These are phyloP conservation scores for Danio tinwini DNA, from an alignment of 2,797 vertebrate genomes.

Conservation along the genomic window DNA sequence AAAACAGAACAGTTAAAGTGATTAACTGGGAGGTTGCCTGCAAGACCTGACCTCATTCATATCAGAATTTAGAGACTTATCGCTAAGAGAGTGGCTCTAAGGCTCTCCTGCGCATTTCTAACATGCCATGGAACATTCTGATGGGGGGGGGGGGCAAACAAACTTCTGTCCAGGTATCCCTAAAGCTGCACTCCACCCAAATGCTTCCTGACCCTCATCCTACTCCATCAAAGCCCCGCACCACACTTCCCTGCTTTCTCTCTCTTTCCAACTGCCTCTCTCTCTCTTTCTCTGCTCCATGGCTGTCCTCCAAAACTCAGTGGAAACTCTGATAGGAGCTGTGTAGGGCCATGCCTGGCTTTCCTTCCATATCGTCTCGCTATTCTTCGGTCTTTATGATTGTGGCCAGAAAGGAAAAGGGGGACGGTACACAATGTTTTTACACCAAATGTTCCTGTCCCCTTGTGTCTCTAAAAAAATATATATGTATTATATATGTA, in stretches of 20 bases:
- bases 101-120: conserved; percentile 39
- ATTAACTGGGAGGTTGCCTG: conserved; percentile 19
- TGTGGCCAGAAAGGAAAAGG: conserved; percentile 31
- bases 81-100: conserved; percentile 33
- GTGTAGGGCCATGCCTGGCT: conserved; percentile 43
- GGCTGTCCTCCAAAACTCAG: conserved; percentile 34
- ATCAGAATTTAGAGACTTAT: conserved; percentile 38
- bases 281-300: conserved; percentile 22
- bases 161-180: conserved; percentile 38
- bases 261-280: conserved; percentile 13
- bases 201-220: conserved; percentile 23
- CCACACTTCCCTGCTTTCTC: conserved; percentile 19
- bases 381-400: conserved; percentile 45
- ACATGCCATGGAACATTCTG: conserved; percentile 39
- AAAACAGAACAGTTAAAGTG: conserved; percentile 9
- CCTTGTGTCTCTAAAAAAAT: conserved; percentile 19
- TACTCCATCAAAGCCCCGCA: conserved; percentile 18
- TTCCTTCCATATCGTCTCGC: conserved; percentile 49
- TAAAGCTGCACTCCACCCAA: conserved; percentile 32
- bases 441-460: conserved; percentile 3
- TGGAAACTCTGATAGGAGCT: conserved; percentile 60
- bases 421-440: conserved; percentile 32
- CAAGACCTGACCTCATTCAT: conserved; percentile 11
- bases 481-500: no score
- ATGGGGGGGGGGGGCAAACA: background rate